A percentile compares a stretch with the other conserved stretches of the same genome.
Conservation (phyloP, 2,888 invertebrate genomes). For the Cantharis rustica region DNA sequence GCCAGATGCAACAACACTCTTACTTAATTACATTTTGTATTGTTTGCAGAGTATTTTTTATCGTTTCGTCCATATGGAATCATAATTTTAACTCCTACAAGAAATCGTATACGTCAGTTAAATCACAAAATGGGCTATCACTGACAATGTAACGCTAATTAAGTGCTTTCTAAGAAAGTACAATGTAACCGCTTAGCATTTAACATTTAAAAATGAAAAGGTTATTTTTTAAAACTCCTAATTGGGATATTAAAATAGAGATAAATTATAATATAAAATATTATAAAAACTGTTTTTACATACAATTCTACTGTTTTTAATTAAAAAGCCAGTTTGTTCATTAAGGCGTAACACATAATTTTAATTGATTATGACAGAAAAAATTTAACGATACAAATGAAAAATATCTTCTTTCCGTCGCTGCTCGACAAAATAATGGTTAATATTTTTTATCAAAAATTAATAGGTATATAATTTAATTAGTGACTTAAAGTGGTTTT, state of each 20-base stretch:
- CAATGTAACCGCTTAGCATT: neutral
- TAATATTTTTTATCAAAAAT: neutral
- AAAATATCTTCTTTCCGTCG: neutral
- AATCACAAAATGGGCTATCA: neutral
- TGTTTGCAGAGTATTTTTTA: neutral
- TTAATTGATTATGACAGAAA: neutral
- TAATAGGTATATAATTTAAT: neutral
- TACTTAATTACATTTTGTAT: neutral
- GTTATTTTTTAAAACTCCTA: neutral
- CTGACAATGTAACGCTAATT: neutral
- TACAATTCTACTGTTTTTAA: neutral
- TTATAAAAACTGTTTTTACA: neutral
- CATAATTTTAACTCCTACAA: neutral
- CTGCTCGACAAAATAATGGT: neutral
- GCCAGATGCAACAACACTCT: neutral
- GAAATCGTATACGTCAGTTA: neutral
- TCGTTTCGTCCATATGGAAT: neutral
- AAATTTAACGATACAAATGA: neutral
- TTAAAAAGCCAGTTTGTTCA: neutral
- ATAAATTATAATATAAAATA: neutral
- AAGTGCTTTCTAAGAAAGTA: neutral
- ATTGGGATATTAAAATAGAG: neutral
- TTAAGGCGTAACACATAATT: neutral
- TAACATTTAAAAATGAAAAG: neutral
- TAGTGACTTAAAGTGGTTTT: neutral